A percentile compares a stretch with the other conserved stretches of the same genome.
Evolutionary conservation across 2,113 vertebrate genomes (phyloP).

Genomic region (Cepphus grylle): DNA sequence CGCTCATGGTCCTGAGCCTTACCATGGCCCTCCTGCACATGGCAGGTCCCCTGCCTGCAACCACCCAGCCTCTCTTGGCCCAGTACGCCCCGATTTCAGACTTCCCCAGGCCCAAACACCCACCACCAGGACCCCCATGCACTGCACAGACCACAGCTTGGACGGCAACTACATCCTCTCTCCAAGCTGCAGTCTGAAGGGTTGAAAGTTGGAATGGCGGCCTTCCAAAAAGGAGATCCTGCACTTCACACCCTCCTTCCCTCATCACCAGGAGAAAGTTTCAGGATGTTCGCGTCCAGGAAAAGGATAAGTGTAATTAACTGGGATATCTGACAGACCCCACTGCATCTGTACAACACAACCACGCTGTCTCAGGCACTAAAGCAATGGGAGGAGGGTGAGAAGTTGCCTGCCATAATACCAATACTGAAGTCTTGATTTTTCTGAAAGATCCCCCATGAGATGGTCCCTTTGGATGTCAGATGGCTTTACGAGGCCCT

Average conservation of each 20-base stretch:
- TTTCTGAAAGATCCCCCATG: neutral
- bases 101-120: no score
- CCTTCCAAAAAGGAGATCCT: neutral
- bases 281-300: neutral
- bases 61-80: neutral
- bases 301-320: neutral
- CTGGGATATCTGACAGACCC: neutral
- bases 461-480: neutral
- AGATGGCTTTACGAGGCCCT: neutral
- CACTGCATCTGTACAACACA: neutral
- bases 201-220: neutral
- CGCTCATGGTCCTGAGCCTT: neutral
- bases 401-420: neutral
- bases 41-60: no score
- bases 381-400: neutral
- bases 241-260: neutral
- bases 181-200: neutral
- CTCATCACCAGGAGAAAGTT: neutral
- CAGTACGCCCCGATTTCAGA: neutral
- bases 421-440: neutral
- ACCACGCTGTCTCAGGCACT: neutral
- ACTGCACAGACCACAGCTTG: neutral
- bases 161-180: neutral
- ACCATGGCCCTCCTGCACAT: neutral
- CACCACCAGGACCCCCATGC: no score